phyloP scores from a whole-genome alignment of 2,113 vertebrate genomes.

The Sula dactylatra region DNA sequence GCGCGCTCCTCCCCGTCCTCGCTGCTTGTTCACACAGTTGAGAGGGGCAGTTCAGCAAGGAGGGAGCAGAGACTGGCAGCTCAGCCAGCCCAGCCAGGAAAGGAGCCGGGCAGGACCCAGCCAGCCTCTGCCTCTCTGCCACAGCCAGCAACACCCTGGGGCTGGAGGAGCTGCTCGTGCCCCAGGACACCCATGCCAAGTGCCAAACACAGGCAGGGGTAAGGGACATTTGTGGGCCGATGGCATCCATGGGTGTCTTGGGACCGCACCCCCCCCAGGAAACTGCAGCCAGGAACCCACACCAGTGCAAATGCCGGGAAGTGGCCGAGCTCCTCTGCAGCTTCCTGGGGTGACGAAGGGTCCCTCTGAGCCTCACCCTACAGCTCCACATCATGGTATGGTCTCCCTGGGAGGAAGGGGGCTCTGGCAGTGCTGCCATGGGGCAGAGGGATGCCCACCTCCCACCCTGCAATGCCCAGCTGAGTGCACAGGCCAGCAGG shows the following conservation, averaged over 20 bases:
- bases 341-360: not conserved
- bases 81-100: not conserved
- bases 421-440: rapidly evolving
- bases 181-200: not conserved
- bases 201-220: rapidly evolving
- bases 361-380: not conserved
- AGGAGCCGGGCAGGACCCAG: not conserved
- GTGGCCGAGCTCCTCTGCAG: rapidly evolving
- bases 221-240: rapidly evolving
- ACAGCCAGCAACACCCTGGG: not conserved
- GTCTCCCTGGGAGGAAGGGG: not conserved
- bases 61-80: rapidly evolving
- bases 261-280: rapidly evolving
- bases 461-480: not conserved
- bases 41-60: not conserved
- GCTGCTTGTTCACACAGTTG: rapidly evolving
- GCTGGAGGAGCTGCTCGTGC: rapidly evolving
- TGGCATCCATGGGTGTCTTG: not conserved
- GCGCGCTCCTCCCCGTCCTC: rapidly evolving
- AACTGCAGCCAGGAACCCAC: not conserved
- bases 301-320: rapidly evolving
- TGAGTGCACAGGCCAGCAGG: rapidly evolving
- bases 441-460: not conserved
- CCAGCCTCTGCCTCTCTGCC: not conserved
- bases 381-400: rapidly evolving